Evolutionary conservation across 2,888 invertebrate genomes (phyloP).

Genomic region (Iphiclides podalirius): DNA sequence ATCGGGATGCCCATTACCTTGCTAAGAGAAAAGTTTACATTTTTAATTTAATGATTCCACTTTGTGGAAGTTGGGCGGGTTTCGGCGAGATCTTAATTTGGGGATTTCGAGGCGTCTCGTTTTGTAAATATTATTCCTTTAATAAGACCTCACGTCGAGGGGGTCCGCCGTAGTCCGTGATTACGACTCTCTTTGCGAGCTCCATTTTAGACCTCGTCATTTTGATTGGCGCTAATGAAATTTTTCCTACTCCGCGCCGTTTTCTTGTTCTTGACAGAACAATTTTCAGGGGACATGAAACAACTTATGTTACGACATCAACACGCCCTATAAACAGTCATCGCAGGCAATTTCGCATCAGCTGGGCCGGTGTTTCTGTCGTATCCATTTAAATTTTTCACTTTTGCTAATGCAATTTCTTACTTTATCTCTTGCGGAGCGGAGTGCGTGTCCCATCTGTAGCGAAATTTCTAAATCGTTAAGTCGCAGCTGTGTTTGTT

Average conservation of each 20-base stretch:
- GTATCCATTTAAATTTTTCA: constrained; percentile 71
- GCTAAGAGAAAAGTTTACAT: constrained; percentile 82
- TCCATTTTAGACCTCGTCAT: constrained; percentile 80
- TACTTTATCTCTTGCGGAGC: constrained; percentile 64
- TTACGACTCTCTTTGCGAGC: constrained; percentile 78
- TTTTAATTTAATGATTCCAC: constrained; percentile 82
- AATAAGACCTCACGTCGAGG: constrained; percentile 80
- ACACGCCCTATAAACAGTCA: constrained; percentile 68
- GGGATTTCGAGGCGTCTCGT: constrained; percentile 81
- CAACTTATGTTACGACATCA: constrained; percentile 62
- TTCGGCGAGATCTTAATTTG: constrained; percentile 80
- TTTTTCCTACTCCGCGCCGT: constrained; percentile 74
- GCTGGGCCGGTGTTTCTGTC: constrained; percentile 65
- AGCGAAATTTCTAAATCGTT: constrained; percentile 75
- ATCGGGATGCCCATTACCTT: constrained; percentile 81
- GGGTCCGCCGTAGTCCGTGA: constrained; percentile 77
- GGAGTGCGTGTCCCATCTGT: constrained; percentile 77
- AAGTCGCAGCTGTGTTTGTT: constrained; percentile 74
- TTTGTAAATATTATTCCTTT: constrained; percentile 81
- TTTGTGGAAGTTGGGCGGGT: constrained; percentile 81
- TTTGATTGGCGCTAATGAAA: constrained; percentile 81
- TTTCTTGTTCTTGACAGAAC: constrained; percentile 77
- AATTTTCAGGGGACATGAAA: constrained; percentile 67
- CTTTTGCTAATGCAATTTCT: constrained; percentile 76
- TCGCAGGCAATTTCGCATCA: constrained; percentile 59